These are phyloP conservation scores for Drosophila percnosoma DNA, from an alignment of 2,888 invertebrate species.

Conservation along the genomic window DNA sequence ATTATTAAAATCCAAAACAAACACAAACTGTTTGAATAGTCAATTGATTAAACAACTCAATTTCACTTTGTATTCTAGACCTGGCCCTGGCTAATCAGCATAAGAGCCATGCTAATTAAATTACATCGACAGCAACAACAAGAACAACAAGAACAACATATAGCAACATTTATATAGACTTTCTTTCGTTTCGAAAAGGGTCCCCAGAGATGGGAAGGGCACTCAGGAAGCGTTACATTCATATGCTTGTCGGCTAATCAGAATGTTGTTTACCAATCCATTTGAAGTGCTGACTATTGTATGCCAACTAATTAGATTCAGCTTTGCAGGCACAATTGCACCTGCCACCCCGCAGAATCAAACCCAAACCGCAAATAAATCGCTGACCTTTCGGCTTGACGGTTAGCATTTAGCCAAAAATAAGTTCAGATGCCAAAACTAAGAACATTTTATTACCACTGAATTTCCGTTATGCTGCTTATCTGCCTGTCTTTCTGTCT, in stretches of 20 bases:
- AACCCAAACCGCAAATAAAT: slow-evolving; percentile 1
- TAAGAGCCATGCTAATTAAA: slow-evolving; percentile 41
- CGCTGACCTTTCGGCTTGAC: slow-evolving; percentile 40
- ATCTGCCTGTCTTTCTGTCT: slow-evolving; percentile 32
- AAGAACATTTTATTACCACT: slow-evolving; percentile 46
- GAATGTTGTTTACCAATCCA: slow-evolving; percentile 70
- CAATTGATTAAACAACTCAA: slow-evolving; percentile 28
- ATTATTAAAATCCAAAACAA: slow-evolving; percentile 14
- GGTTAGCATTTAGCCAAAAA: slow-evolving; percentile 27
- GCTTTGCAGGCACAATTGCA: slow-evolving; percentile 8
- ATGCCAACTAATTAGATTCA: slow-evolving; percentile 63
- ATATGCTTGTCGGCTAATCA: slow-evolving; percentile 46
- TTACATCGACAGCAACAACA: slow-evolving; percentile 4
- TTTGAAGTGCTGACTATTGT: slow-evolving; percentile 45
- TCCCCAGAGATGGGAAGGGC: slow-evolving; percentile 24
- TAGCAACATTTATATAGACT: background rate
- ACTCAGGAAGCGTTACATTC: background rate
- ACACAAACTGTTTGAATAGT: slow-evolving; percentile 3
- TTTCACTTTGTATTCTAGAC: slow-evolving; percentile 4
- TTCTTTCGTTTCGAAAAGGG: slow-evolving; percentile 21
- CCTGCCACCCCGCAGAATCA: background rate
- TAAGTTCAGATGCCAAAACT: slow-evolving; percentile 56
- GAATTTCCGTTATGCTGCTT: slow-evolving; percentile 37
- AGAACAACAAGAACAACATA: background rate
- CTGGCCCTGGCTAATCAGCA: slow-evolving; percentile 33